A percentile compares a stretch with the other conserved stretches of the same genome.
Conservation (phyloP, 2,888 invertebrate genomes). For the Crocallis elinguaria region DNA sequence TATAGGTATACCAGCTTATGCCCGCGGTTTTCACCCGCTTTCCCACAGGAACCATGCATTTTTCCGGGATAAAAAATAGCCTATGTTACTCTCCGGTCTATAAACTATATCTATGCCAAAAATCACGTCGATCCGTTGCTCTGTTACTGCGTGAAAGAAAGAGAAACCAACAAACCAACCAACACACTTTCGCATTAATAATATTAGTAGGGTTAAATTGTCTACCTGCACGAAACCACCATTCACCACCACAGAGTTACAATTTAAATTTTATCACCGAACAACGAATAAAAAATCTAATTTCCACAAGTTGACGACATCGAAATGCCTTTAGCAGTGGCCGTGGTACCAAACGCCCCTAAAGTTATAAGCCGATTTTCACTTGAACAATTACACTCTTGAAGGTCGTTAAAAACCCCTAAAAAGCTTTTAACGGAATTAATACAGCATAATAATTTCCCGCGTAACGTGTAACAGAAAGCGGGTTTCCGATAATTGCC, state of each 20-base stretch:
- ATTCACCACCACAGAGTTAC: neutral
- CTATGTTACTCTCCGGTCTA: too few relatives aligned
- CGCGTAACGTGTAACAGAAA: conserved; percentile 65
- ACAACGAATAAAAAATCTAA: conserved; percentile 28
- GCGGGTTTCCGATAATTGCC: conserved; percentile 72
- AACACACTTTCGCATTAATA: neutral
- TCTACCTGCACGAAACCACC: conserved; percentile 5
- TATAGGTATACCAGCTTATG: too few relatives aligned
- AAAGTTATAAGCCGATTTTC: conserved; percentile 55
- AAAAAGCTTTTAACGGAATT: conserved; percentile 67
- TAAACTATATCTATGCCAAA: too few relatives aligned
- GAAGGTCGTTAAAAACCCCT: conserved; percentile 55
- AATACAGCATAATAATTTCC: conserved; percentile 66
- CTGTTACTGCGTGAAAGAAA: too few relatives aligned
- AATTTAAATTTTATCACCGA: conserved; percentile 22
- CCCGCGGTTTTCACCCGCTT: too few relatives aligned
- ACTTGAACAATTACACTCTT: conserved; percentile 58
- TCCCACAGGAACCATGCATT: too few relatives aligned
- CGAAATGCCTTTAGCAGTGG: conserved; percentile 45
- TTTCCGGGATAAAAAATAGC: too few relatives aligned
- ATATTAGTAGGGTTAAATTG: too few relatives aligned
- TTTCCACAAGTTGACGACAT: conserved; percentile 44
- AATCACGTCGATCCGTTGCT: too few relatives aligned
- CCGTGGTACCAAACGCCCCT: conserved; percentile 43
- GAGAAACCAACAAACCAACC: too few relatives aligned